Evolutionary conservation across 2,113 vertebrate species (phyloP).

Genomic region (Garra rufa): DNA sequence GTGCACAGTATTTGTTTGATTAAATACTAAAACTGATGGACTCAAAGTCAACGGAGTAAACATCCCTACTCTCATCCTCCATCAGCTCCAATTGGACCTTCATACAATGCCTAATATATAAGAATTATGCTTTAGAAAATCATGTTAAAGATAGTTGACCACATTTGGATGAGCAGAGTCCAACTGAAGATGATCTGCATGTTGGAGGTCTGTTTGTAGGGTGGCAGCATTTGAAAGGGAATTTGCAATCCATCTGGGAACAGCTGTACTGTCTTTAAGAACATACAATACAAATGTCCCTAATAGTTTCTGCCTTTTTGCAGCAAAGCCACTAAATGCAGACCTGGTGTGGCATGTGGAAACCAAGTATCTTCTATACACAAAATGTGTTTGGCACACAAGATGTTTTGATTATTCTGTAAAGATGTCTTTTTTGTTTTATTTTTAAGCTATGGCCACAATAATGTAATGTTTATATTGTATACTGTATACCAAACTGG

Average conservation of each 20-base stretch:
- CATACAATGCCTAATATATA: background rate
- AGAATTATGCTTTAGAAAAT: background rate
- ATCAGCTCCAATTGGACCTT: background rate
- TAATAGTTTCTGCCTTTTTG: conserved; percentile 22
- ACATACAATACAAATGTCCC: conserved; percentile 40
- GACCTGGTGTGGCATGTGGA: conserved; percentile 36
- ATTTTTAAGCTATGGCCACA: background rate
- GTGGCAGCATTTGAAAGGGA: conserved; percentile 26
- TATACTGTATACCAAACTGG: background rate
- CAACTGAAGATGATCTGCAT: conserved; percentile 27
- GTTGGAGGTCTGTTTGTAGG: conserved; percentile 33
- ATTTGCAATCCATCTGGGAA: conserved; percentile 14
- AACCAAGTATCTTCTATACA: conserved; percentile 23
- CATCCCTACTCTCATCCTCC: background rate
- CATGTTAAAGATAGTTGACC: conserved; percentile 20
- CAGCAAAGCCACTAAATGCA: conserved; percentile 42
- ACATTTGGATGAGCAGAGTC: background rate
- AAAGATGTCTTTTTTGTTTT: background rate
- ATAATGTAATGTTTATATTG: background rate
- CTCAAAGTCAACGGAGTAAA: background rate
- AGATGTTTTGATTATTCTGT: background rate
- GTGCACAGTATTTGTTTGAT: background rate
- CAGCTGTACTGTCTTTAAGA: conserved; percentile 49
- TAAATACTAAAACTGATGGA: background rate
- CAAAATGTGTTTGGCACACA: background rate